These are phyloP conservation scores for Lasioglossum lativentre DNA, from an alignment of 2,888 invertebrate species.

Conservation along the genomic window DNA sequence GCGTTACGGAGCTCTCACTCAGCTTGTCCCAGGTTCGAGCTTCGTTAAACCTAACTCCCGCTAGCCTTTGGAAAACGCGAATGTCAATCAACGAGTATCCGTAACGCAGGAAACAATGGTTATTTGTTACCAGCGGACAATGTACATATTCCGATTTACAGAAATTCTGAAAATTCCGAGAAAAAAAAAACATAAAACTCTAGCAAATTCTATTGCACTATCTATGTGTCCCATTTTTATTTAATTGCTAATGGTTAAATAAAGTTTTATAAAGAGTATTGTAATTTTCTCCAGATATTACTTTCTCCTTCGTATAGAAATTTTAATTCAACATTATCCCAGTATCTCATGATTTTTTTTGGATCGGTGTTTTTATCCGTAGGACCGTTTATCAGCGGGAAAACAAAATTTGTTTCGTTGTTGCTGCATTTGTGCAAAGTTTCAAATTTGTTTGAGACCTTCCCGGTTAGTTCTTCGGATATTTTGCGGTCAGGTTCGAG, in stretches of 20 bases:
- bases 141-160: not conserved
- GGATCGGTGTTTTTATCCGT: too few relatives aligned
- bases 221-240: not conserved
- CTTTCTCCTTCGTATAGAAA: too few relatives aligned
- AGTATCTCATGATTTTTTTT: too few relatives aligned
- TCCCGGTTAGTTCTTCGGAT: not conserved
- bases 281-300: too few relatives aligned
- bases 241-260: not conserved
- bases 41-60: conserved; percentile 22
- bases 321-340: too few relatives aligned
- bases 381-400: not conserved
- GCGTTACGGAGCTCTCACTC: conserved; percentile 26
- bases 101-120: not conserved
- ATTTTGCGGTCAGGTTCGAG: conserved; percentile 16
- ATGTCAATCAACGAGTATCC: not conserved
- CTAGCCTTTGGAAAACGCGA: not conserved
- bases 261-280: too few relatives aligned
- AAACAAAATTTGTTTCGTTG: not conserved
- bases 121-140: not conserved
- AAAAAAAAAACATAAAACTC: not conserved
- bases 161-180: not conserved
- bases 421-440: not conserved
- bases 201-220: not conserved
- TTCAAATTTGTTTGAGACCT: not conserved
- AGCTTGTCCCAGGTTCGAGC: conserved; percentile 18